Evolutionary conservation across 2,888 invertebrate genomes (phyloP).

Genomic region (Drosophila maculinotata): DNA sequence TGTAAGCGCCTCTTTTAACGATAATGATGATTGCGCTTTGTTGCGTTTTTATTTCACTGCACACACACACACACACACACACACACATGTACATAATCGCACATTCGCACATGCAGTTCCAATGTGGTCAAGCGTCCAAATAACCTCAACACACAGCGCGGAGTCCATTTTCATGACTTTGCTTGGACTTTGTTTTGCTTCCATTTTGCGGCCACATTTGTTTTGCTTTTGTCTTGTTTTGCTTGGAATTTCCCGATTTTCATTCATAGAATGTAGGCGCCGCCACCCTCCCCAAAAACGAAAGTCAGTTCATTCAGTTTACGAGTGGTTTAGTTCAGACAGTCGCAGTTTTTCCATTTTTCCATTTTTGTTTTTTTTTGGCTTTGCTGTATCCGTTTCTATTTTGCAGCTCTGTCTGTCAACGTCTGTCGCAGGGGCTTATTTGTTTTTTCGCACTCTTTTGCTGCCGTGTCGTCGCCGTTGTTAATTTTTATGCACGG

Average conservation of each 20-base stretch:
- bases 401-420: slow-evolving; percentile 33
- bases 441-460: slow-evolving; percentile 53
- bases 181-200: slow-evolving; percentile 38
- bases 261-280: slow-evolving; percentile 54
- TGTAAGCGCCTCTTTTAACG: slow-evolving; percentile 81
- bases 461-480: slow-evolving; percentile 72
- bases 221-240: slow-evolving; percentile 48
- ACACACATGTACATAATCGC: slow-evolving; percentile 25
- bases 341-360: slow-evolving; percentile 27
- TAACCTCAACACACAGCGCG: slow-evolving; percentile 32
- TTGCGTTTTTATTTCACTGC: slow-evolving; percentile 78
- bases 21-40: slow-evolving; percentile 81
- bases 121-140: slow-evolving; percentile 45
- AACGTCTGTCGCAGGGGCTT: slow-evolving; percentile 31
- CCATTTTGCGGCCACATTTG: slow-evolving; percentile 34
- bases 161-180: slow-evolving; percentile 31
- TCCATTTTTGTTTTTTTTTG: slow-evolving; percentile 3
- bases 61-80: slow-evolving; percentile 38
- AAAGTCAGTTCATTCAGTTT: slow-evolving; percentile 50
- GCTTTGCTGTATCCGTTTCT: slow-evolving; percentile 19
- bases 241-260: slow-evolving; percentile 70
- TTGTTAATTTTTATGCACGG: slow-evolving; percentile 72
- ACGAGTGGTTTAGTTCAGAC: slow-evolving; percentile 42
- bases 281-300: no score
- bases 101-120: slow-evolving; percentile 32